Evolutionary conservation across 2,888 invertebrate genomes (phyloP).

Genomic region (Serrognathus titanus): DNA sequence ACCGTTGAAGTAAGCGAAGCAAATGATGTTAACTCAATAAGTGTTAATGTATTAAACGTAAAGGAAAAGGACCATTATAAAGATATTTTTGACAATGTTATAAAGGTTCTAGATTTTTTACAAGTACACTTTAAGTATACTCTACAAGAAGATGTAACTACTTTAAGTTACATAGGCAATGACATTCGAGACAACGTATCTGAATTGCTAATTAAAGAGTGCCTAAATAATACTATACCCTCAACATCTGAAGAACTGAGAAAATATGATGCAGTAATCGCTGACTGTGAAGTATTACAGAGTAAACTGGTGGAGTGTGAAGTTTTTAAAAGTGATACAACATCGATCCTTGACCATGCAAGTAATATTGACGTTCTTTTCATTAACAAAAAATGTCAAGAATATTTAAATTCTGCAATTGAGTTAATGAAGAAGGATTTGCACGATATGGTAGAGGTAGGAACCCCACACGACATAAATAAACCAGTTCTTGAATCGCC

Average conservation of each 20-base stretch:
- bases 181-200: constrained; percentile 60
- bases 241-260: constrained; percentile 68
- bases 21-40: constrained; percentile 29
- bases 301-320: constrained; percentile 57
- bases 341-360: constrained; percentile 65
- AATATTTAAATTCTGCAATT: constrained; percentile 65
- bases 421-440: constrained; percentile 77
- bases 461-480: constrained; percentile 48
- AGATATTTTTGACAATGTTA: constrained; percentile 57
- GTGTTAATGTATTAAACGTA: constrained; percentile 47
- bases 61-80: constrained; percentile 50
- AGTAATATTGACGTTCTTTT: constrained; percentile 72
- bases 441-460: constrained; percentile 63
- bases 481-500: constrained; percentile 50
- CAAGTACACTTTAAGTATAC: constrained; percentile 54
- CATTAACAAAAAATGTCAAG: constrained; percentile 71
- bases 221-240: constrained; percentile 74
- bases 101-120: constrained; percentile 57
- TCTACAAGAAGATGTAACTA: constrained; percentile 47
- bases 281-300: constrained; percentile 66
- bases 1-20: constrained; percentile 48
- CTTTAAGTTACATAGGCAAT: constrained; percentile 57
- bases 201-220: constrained; percentile 66
- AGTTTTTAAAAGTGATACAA: constrained; percentile 56
- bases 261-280: constrained; percentile 59